A percentile compares a stretch with the other conserved stretches of the same genome.
phyloP scores from a whole-genome alignment of 2,113 vertebrate species.

The Paracanthobrama guichenoti region DNA sequence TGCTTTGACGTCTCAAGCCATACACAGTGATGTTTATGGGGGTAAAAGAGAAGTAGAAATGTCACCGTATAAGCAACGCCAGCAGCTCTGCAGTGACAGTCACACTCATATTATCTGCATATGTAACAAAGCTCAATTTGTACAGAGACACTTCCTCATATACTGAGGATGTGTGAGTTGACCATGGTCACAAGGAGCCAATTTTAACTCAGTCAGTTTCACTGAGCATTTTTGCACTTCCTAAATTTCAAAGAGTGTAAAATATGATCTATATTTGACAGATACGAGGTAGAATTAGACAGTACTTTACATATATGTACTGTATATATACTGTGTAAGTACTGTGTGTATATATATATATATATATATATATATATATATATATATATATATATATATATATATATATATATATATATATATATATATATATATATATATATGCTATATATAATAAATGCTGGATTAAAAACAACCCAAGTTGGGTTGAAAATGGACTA shows the following conservation, averaged over 20 bases:
- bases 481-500: too few relatives aligned
- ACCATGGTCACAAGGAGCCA: not conserved
- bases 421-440: too few relatives aligned
- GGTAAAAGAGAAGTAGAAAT: conserved; percentile 29
- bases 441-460: too few relatives aligned
- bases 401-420: too few relatives aligned
- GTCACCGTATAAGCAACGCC: conserved; percentile 35
- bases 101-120: not conserved
- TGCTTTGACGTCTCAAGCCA: not conserved
- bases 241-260: not conserved
- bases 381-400: too few relatives aligned
- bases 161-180: not conserved
- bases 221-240: conserved; percentile 16
- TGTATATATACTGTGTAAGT: too few relatives aligned
- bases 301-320: too few relatives aligned
- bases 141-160: conserved; percentile 8
- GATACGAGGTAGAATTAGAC: too few relatives aligned
- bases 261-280: too few relatives aligned
- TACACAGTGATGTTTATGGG: not conserved
- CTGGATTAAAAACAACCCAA: too few relatives aligned
- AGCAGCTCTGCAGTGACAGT: conserved; percentile 4
- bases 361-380: too few relatives aligned
- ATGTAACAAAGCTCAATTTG: conserved; percentile 2
- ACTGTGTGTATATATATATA: too few relatives aligned
- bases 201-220: not conserved